These are phyloP conservation scores for Xiphydria camelus DNA, from an alignment of 2,888 invertebrate species.

Conservation along the genomic window DNA sequence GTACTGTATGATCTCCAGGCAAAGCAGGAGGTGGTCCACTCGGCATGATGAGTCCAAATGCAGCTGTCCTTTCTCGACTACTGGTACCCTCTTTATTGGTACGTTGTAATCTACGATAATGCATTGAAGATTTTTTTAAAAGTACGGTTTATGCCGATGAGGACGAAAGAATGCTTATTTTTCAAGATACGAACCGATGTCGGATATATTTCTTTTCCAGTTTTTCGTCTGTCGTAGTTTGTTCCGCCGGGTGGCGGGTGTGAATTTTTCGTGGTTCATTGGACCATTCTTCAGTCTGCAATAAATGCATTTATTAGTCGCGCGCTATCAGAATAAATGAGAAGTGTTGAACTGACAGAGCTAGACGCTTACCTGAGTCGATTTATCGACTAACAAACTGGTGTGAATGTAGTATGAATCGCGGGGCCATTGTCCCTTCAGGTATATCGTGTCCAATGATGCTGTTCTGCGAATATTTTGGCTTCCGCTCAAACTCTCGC, in stretches of 20 bases:
- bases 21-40: slow-evolving; percentile 59
- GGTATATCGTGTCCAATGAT: slow-evolving; percentile 77
- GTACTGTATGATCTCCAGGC: slow-evolving; percentile 62
- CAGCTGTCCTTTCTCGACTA: slow-evolving; percentile 57
- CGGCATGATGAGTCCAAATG: slow-evolving; percentile 56
- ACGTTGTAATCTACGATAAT: slow-evolving; percentile 61
- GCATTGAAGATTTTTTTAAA: background rate
- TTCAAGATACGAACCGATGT: slow-evolving; percentile 49
- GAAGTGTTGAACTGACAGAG: no score
- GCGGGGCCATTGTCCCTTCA: slow-evolving; percentile 78
- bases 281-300: slow-evolving; percentile 71
- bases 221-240: slow-evolving; percentile 62
- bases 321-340: slow-evolving; percentile 3
- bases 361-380: slow-evolving; percentile 81
- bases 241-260: slow-evolving; percentile 53
- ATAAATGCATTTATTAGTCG: slow-evolving; percentile 12
- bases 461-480: slow-evolving; percentile 75
- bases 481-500: slow-evolving; percentile 63
- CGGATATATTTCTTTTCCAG: slow-evolving; percentile 64
- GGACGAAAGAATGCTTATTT: slow-evolving; percentile 34
- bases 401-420: slow-evolving; percentile 71
- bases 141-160: background rate
- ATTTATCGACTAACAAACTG: slow-evolving; percentile 74
- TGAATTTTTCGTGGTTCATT: slow-evolving; percentile 60
- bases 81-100: slow-evolving; percentile 62